Base-by-base conservation (phyloP, 2,888 invertebrate genomes). In the Mythimna albipuncta region DNA sequence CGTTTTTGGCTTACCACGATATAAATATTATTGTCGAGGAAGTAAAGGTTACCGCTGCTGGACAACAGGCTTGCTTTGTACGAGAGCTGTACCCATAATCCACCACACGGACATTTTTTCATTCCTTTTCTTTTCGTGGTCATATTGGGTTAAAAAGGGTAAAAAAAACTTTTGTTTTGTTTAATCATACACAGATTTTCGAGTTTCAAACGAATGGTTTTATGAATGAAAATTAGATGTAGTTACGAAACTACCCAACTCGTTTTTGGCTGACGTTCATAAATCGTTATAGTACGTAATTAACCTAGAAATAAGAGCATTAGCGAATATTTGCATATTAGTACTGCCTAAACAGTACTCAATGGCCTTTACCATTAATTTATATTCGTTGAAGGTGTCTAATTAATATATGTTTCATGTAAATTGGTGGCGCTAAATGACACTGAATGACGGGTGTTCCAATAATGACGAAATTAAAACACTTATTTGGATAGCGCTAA, bases 301-400 rank as follows among this genome's bases (percentile, higher is more conserved):
- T 81, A 81, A 81, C 65, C 63, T 65, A 66, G 69, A 66, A 81
- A 75, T 55, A 4, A 69, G 59, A 64, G 59, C 44, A 64, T 81
- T 69, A 57, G 57, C 52, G n/a, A 44, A 70, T 64, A 77, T 77
- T 71, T 68, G 62, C 64, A 71, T 21, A 71, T 59, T 50, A n/a
- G 47, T 54, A 50, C 57, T 71, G n/a, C 26, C n/a, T 71, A 61
- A 57, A 65, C 50, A 57, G 44, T 68, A 44, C 16, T 11, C 47
- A 57, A 32, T 79, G 70, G 67, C 67, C 54, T 77, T 64, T 50
- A 50, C 32, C 4, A 16, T 64, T 58, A 54, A 64, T 47, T 16
- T 54, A 55, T 44, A 47, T 54, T 59, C 16, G 47, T 16, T 63
- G n/a, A 19, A 58, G 55, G 38, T n/a, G 57, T 11, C 19, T n/a